Base-by-base conservation (phyloP, 2,797 vertebrate species). In the Parauchenoglanis punctatus region DNA sequence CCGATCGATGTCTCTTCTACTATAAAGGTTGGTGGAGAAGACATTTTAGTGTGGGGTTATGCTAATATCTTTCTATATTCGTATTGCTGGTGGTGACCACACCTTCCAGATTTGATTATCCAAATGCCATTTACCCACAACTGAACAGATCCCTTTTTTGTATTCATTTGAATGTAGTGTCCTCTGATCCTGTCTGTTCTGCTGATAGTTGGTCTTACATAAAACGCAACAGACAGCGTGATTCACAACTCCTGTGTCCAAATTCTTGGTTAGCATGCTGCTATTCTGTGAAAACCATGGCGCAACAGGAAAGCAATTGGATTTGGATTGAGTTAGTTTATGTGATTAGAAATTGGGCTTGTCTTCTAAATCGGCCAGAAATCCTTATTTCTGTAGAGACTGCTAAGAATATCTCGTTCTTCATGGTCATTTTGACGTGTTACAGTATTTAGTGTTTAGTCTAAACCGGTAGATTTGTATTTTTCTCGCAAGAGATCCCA, bases 1-100 rank as follows among this genome's bases (percentile, higher is more conserved):
- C 97, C 54, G 98, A 99, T 91, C 96, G 97, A 87, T 98, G 97
- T 93, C 97, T 99, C 84, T 99, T 98, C 93, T 99, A 98, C 94
- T 99, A 98, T 89, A 98, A 98, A 97, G 98, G 98, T 99, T 91
- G 89, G 93, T 89, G 20, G 25, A 85, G 46, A 76, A 31, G 11
- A 5, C 46, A n/a, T 8, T 85, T 83, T 75, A 28, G 61, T 49
- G 40, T 76, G 72, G 0, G 70, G 70, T 75, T 59, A 85, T 86
- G 58, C 61, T 56, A 49, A 83, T 87, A 40, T 44, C 20, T 23
- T 40, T 61, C 49, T 81, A 31, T 83, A 44, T 63, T 31, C 11
- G 8, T 80, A 85, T 56, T 76, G 35, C 54, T 49, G 40, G 13
- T 40, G 44, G 73, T 28, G 35, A 75, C 49, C 59, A 54, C 25